Conservation (phyloP, 2,888 invertebrate genomes). For the Andrena dorsata region DNA sequence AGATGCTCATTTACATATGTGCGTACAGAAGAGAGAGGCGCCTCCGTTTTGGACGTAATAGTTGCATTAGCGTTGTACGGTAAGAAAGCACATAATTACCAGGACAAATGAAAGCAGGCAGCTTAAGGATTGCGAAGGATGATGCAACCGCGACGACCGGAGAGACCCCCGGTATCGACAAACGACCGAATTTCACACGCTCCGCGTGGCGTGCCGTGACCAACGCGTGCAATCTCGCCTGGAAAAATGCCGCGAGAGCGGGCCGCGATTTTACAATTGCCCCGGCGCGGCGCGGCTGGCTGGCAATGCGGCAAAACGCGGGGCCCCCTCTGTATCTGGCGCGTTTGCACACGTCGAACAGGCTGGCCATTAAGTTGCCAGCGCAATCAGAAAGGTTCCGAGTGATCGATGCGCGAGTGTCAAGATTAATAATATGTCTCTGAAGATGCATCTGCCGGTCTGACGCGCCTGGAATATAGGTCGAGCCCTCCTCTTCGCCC, state of each 20-base stretch:
- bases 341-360: constrained; percentile 45
- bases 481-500: constrained; percentile 51
- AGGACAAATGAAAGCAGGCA: not conserved
- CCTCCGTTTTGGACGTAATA: no score
- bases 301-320: constrained; percentile 39
- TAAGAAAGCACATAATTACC: not conserved
- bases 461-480: constrained; percentile 58
- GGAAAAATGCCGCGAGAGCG: constrained; percentile 47
- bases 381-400: constrained; percentile 63
- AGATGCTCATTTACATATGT: not conserved
- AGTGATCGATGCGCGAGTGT: constrained; percentile 47
- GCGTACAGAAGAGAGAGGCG: no score
- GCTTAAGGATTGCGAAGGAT: not conserved
- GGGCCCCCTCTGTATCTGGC: constrained; percentile 23
- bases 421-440: constrained; percentile 71
- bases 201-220: constrained; percentile 5
- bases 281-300: constrained; percentile 15
- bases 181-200: constrained; percentile 50
- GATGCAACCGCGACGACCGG: not conserved
- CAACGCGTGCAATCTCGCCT: constrained; percentile 40
- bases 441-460: constrained; percentile 63
- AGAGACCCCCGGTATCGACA: constrained; percentile 35
- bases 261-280: constrained; percentile 43
- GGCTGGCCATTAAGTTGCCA: constrained; percentile 61
- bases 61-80: not conserved